Evolutionary conservation across 1,140 invertebrate genomes (phyloP).

Genomic region (Nasonia vitripennis): DNA sequence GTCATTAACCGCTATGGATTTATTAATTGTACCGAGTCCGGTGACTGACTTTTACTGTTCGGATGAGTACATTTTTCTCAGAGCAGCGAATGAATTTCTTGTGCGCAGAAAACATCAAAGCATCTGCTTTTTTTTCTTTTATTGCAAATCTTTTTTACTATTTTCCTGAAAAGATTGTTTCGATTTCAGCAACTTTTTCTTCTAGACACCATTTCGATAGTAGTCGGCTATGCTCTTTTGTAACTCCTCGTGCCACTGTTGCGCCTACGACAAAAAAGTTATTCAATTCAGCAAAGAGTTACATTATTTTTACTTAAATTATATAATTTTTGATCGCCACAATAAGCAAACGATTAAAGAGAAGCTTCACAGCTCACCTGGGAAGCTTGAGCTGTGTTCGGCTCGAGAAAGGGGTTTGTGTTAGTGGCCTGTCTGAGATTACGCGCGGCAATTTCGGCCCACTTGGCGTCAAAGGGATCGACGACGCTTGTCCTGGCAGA

Average conservation of each 20-base stretch:
- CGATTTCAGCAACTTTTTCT: constrained; percentile 1
- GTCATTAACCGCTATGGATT: no score
- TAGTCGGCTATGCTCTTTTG: constrained; percentile 68
- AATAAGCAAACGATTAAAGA: not conserved
- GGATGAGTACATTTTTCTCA: no score
- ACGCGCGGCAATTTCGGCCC: constrained; percentile 80
- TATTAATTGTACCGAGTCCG: no score
- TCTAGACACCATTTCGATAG: constrained; percentile 63
- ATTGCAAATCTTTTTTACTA: constrained; percentile 37
- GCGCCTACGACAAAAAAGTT: constrained; percentile 76
- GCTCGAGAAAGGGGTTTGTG: constrained; percentile 72
- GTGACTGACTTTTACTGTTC: no score
- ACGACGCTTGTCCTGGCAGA: constrained; percentile 65
- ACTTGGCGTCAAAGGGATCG: constrained; percentile 92
- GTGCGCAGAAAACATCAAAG: constrained; percentile 34
- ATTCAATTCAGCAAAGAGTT: not conserved
- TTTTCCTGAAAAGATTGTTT: constrained; percentile 33
- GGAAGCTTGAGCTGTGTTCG: constrained; percentile 77
- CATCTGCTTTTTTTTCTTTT: constrained; percentile 21
- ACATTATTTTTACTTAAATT: not conserved
- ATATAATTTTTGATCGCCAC: no score
- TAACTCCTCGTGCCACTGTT: constrained; percentile 77
- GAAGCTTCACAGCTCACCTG: constrained; percentile 64
- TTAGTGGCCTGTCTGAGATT: constrained; percentile 74
- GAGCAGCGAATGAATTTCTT: not conserved